Evolutionary conservation across 2,888 invertebrate species (phyloP).

Genomic region (Monochamus alternatus): DNA sequence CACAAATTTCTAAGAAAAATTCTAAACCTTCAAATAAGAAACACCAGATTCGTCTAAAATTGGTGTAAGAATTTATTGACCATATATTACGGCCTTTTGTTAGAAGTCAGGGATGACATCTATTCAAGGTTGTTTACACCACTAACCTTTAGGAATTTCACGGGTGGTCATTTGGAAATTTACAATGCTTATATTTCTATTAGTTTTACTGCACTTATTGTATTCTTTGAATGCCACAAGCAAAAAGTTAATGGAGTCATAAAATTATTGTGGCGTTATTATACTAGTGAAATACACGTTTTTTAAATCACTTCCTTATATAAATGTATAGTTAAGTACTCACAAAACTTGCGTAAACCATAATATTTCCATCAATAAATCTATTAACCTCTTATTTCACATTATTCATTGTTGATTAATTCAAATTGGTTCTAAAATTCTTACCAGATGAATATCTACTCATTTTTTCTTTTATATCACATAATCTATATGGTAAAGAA

Average conservation of each 20-base stretch:
- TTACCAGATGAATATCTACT: too few species aligned
- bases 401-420: too few species aligned
- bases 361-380: too few species aligned
- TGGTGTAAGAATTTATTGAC: slow-evolving; percentile 51
- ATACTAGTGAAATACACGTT: neutral
- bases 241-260: slow-evolving; percentile 46
- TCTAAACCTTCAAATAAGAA: slow-evolving; percentile 37
- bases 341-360: neutral
- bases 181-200: slow-evolving; percentile 51
- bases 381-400: too few species aligned
- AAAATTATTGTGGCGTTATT: slow-evolving; percentile 21
- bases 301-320: neutral
- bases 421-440: too few species aligned
- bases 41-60: slow-evolving; percentile 34
- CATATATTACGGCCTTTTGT: slow-evolving; percentile 49
- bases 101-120: slow-evolving; percentile 49
- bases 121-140: slow-evolving; percentile 59
- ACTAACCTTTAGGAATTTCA: slow-evolving; percentile 56
- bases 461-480: too few species aligned
- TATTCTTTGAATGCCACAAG: slow-evolving; percentile 28
- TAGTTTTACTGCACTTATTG: slow-evolving; percentile 42
- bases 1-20: slow-evolving; percentile 36
- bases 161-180: slow-evolving; percentile 59
- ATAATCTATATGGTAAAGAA: too few species aligned
- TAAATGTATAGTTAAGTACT: neutral